These are phyloP conservation scores for Holcopasites calliopsidis DNA, from an alignment of 1,140 invertebrate genomes.

Conservation along the genomic window DNA sequence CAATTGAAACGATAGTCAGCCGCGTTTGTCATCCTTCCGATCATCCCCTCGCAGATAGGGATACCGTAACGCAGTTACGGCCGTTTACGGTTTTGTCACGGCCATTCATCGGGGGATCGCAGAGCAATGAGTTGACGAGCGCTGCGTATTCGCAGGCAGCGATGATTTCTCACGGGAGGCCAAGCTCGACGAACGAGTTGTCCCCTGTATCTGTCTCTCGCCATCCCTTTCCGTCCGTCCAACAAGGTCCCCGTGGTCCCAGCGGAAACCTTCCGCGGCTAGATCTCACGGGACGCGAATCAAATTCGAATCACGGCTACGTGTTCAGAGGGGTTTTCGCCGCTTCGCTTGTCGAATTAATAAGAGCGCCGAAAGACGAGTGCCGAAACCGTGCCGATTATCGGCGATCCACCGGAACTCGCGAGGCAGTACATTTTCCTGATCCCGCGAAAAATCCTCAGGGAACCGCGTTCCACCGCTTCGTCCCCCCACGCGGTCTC, in stretches of 20 bases:
- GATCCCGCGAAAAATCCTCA: constrained; percentile 6
- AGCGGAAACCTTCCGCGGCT: background rate
- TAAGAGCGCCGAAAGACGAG: background rate
- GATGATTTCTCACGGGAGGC: constrained; percentile 68
- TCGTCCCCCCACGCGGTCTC: no score
- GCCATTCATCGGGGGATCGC: constrained; percentile 61
- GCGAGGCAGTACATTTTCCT: background rate
- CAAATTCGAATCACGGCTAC: constrained; percentile 32
- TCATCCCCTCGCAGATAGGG: background rate
- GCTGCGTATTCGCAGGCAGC: constrained; percentile 54
- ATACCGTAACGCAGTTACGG: constrained; percentile 52
- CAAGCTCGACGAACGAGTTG: constrained; percentile 54
- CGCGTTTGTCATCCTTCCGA: no score
- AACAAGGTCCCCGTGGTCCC: constrained; percentile 25
- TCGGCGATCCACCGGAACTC: background rate
- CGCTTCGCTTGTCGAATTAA: constrained; percentile 54
- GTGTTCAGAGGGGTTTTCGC: constrained; percentile 33
- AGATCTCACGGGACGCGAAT: constrained; percentile 44
- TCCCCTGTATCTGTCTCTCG: constrained; percentile 34
- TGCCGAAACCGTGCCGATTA: background rate
- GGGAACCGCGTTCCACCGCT: background rate
- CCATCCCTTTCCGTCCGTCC: constrained; percentile 25
- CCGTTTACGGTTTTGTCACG: constrained; percentile 65
- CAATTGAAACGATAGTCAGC: no score
- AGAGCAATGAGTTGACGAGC: constrained; percentile 57